Evolutionary conservation across 2,888 invertebrate species (phyloP), one percentile per base, ranked within the genome.

Genomic region (Caenorhabditis becei): DNA sequence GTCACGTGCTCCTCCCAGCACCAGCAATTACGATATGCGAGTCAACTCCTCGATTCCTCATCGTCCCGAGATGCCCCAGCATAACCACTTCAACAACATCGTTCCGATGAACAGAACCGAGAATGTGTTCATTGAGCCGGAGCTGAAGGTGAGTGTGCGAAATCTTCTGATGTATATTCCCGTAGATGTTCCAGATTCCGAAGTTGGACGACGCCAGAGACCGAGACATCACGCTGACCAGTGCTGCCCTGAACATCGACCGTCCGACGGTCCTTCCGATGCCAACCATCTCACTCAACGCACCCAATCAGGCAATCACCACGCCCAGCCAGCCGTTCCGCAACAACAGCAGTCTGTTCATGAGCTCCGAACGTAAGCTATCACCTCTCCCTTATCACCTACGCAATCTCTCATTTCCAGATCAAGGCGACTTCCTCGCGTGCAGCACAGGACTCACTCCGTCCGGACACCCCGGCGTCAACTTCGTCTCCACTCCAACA

Each of bases 361-460:
- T 72, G n/a, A 63, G 63, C 44, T 47, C 54, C 24, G 72, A 65
- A 16, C 37, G 72, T 72, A 7, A 49, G 72, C 3, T 47, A n/a
- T 14, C 10, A 2, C 10, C 14, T 41, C 14, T 14, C 14, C 14
- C 41, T 41, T 2, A 14, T 11, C 41, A 2, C 14, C 14, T 32
- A n/a, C n/a, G n/a, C n/a, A n/a, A n/a, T n/a, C n/a, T n/a, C n/a
- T n/a, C 1, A 5, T 28, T 62, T 71, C 18, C 65, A 78, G 77
- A 14, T 8, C 10, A 8, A 14, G 49, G 51, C 10, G 83, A 77
- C 41, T 77, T 78, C 26, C 67, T 80, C 20, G 67, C 82, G 23
- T 49, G 58, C 16, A 81, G 72, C 61, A 85, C 85, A 14, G 85
- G 85, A 0, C 61, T 85, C 20, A 85, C 85, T 2, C 85, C 85